phyloP scores from a whole-genome alignment of 2,113 vertebrate species.

The Orthonyx spaldingii region DNA sequence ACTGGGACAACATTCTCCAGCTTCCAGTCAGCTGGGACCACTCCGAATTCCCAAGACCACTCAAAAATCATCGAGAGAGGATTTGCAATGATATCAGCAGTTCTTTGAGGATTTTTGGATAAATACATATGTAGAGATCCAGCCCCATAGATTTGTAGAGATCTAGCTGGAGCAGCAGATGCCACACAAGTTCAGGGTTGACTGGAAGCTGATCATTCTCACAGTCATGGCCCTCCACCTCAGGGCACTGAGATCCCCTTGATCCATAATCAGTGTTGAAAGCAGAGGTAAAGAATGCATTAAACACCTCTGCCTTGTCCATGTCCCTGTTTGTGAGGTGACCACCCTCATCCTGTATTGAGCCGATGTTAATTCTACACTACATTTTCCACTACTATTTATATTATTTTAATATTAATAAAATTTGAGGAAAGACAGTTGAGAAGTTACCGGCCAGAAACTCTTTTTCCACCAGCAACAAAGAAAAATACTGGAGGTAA shows the following conservation, averaged over 20 bases:
- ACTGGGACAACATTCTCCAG: not conserved
- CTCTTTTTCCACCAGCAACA: not conserved
- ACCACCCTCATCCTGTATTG: not conserved
- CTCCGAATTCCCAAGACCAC: not conserved
- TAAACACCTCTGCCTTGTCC: not conserved
- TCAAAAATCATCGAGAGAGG: not conserved
- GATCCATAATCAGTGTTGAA: not conserved
- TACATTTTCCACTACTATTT: not conserved
- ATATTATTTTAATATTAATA: not conserved
- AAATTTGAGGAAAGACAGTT: not conserved
- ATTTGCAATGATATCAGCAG: not conserved
- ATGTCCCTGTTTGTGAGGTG: not conserved
- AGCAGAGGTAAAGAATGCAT: not conserved
- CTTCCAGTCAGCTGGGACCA: not conserved
- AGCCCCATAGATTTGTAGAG: not conserved
- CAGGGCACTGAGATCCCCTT: not conserved
- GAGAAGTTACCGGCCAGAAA: not conserved
- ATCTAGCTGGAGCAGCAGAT: not conserved
- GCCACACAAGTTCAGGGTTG: not conserved
- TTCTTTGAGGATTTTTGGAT: not conserved
- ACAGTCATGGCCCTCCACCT: not conserved
- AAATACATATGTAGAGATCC: not conserved
- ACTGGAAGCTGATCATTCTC: not conserved
- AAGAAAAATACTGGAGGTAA: not conserved
- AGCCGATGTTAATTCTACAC: not conserved